Evolutionary conservation across 2,113 vertebrate genomes (phyloP), one percentile per base, ranked within the genome.

Genomic region (Hippopotamus amphibius): DNA sequence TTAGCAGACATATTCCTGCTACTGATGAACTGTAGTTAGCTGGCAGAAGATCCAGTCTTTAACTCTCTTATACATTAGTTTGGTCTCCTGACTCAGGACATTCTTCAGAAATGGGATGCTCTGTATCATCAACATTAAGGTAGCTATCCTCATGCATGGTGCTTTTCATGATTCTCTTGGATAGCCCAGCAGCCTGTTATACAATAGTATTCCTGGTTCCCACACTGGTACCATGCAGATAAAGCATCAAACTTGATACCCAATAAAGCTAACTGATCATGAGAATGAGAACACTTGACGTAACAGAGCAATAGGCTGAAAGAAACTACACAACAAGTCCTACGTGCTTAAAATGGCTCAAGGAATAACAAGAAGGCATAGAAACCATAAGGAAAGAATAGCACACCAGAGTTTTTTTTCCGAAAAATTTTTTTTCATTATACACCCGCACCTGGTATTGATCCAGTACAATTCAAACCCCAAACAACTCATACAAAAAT

Each of bases 381-480:
- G 37, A 74, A 88, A 26, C 65, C 48, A 2, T 28, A 74, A 72
- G n/a, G 89, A 90, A 81, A 87, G 90, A 81, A 30, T 26, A 85
- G 33, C 4, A 17, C 3, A 61, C n/a, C 46, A 85, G 71, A 41
- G 41, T 46, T 57, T 37, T 63, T 22, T 48, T 5, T 8, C 13
- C 0, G 2, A 12, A n/a, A 1, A 81, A 33, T 0, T 1, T 33
- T 46, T 86, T 96, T 59, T 57, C 9, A n/a, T 74, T 33, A 63
- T 14, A 30, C 6, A 84, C 61, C 77, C 37, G 7, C 65, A 91
- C 77, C 93, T 97, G 95, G 72, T 86, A 89, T 89, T 65, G 95
- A 95, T 93, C 65, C 83, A 37, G 17, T 93, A 63, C 53, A 93
- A 85, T 53, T 55, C 55, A 84, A 92, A 61, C 30, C 37, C 55